Percentiles rank a stretch among this genome's conserved stretches.
Conservation (phyloP, 2,113 vertebrate species). For the Tor tambroides region DNA sequence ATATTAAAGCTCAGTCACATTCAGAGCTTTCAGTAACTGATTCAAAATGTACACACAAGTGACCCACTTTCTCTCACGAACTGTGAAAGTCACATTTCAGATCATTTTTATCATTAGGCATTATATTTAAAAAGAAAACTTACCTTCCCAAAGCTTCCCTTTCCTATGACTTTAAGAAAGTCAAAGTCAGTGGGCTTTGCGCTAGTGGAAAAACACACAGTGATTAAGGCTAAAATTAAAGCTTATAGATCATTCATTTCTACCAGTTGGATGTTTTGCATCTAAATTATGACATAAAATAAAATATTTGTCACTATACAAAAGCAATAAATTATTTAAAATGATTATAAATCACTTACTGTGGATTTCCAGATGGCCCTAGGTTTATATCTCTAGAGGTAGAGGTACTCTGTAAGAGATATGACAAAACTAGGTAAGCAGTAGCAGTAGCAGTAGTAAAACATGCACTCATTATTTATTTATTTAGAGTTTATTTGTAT, state of each 20-base stretch:
- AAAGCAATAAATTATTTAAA: neutral
- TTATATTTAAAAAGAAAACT: slow-evolving; percentile 51
- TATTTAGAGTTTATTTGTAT: too few relatives aligned
- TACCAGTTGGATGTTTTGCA: neutral
- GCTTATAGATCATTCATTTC: neutral
- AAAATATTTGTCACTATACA: neutral
- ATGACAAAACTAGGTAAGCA: slow-evolving; percentile 43
- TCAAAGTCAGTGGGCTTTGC: slow-evolving; percentile 98
- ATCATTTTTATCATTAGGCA: neutral
- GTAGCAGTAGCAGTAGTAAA: neutral
- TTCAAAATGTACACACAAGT: neutral
- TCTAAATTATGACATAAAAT: neutral
- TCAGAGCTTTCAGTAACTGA: slow-evolving; percentile 44
- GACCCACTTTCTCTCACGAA: neutral
- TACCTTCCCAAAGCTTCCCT: slow-evolving; percentile 99
- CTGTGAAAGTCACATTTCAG: too few relatives aligned
- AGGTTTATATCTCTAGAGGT: slow-evolving; percentile 96
- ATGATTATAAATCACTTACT: slow-evolving; percentile 79
- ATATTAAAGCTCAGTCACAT: neutral
- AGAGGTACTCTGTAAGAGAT: slow-evolving; percentile 82
- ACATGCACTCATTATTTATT: too few relatives aligned
- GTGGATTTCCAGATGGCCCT: slow-evolving; percentile 96
- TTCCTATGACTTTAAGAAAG: slow-evolving; percentile 98
- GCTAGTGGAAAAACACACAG: slow-evolving; percentile 67
- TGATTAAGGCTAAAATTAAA: neutral